Evolutionary conservation across 1,140 invertebrate species (phyloP), one percentile per base, ranked within the genome.

Genomic region (Zaprionus ghesquierei): DNA sequence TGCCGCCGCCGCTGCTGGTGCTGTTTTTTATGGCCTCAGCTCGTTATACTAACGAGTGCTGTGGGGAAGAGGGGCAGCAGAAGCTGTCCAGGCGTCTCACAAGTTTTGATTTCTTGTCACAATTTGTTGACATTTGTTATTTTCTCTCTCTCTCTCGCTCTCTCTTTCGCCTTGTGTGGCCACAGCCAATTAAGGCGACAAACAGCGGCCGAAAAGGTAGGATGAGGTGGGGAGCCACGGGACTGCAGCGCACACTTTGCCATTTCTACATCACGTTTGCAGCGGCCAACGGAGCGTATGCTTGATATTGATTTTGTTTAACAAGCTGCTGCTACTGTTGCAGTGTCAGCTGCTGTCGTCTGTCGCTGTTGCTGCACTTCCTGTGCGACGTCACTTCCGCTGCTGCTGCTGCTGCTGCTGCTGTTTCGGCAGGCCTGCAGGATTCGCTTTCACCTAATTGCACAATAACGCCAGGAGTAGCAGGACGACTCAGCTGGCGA

Each of bases 51-150:
- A 75, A 81, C 61, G 60, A 77, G 56, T 22, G 41, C 25, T 38
- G 12, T n/a, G 20, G n/a, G 20, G n/a, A 13, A 12, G 5, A 31
- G 50, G 23, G 38, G 5, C 12, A 60, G 22, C 29, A 27, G 20
- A 38, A 22, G 20, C 29, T 55, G 31, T 38, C 20, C 35, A 41
- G 35, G n/a, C 20, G 9, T 46, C 41, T 74, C 50, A 62, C 23
- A 72, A 66, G 87, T 89, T 82, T 84, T 89, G 84, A 89, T 89
- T 89, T 84, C 84, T 84, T 89, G 84, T 89, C 85, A 89, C 84
- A 89, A 84, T 89, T 89, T 89, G 84, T 89, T 89, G 84, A 84
- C 84, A 89, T 89, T 89, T 81, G 75, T 89, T 89, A 80, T 80
- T 72, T 81, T 73, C 50, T 44, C 73, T 41, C 33, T 61, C 15